Base-by-base conservation (phyloP, 2,888 invertebrate species). In the Tachina grossa region DNA sequence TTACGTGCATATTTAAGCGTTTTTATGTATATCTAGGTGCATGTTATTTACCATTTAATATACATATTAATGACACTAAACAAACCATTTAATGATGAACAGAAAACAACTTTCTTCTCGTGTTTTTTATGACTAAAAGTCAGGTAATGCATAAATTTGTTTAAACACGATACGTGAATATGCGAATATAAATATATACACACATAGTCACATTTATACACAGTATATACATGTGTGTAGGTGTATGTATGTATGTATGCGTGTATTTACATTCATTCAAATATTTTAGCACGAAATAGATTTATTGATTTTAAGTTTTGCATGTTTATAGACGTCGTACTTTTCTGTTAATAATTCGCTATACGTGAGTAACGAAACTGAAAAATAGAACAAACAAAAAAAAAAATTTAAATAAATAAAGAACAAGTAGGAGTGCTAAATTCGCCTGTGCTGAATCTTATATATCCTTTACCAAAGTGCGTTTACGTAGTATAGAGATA, bases 301-400 rank as follows among this genome's bases (percentile, higher is more conserved):
- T 78, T 78, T 78, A 78, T 69, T 71, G 69, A 61, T 55, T 71
- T 71, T 53, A 45, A 71, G 63, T 79, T 31, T 79, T 71, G 61
- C 78, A 55, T 71, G 61, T 71, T 71, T 71, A 69, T 51, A 31
- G 61, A 31, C 43, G 39, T 61, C 61, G 19, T 61, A 31, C 31
- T 31, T 53, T 69, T 31, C 31, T 78, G n/a, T 61, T 51, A 69
- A 61, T 71, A 78, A 76, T 49, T 75, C 66, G 2, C 39, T 9
- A 57, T 47, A 55, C 65, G 57, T 47, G 65, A 47, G 66, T 14
- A 66, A 51, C 9, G 9, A 31, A 31, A 66, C n/a, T 49, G 10
- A 6, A 3, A n/a, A 59, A 59, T 61, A 43, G 9, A 65, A n/a
- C n/a, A n/a, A n/a, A n/a, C n/a, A n/a, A n/a, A n/a, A n/a, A n/a